phyloP scores from a whole-genome alignment of 2,888 invertebrate species.

The Lutraria lutraria region DNA sequence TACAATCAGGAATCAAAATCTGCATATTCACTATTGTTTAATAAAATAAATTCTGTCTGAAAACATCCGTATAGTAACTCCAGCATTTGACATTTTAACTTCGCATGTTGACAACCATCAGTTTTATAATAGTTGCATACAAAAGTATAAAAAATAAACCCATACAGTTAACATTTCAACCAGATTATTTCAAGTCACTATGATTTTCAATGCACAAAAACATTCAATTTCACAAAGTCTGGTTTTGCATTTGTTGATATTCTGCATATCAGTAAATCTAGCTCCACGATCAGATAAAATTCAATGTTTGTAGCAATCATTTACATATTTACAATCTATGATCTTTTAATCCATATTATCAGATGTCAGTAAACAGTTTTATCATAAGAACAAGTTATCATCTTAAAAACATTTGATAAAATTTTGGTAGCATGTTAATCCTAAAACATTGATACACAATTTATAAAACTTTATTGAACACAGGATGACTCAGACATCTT shows the following conservation, averaged over 20 bases:
- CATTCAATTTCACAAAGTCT: background rate
- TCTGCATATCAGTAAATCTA: constrained; percentile 1
- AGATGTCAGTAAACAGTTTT: background rate
- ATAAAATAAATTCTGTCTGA: background rate
- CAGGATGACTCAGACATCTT: background rate
- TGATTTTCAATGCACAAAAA: background rate
- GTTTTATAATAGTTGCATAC: background rate
- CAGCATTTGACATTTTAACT: constrained; percentile 1
- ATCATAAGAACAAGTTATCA: background rate
- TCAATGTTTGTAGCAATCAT: background rate
- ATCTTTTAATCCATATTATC: constrained; percentile 15
- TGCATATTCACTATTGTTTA: no score
- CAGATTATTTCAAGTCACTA: constrained; percentile 3
- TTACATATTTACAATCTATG: background rate
- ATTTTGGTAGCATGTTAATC: background rate
- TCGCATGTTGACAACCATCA: background rate
- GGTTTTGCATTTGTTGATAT: background rate
- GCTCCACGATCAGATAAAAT: constrained; percentile 4
- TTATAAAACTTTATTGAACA: constrained; percentile 2
- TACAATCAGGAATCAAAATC: no score
- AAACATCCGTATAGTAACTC: background rate
- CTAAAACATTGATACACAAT: background rate
- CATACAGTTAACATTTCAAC: background rate
- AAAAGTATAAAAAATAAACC: background rate
- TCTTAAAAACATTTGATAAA: background rate